These are phyloP conservation scores for Smittia sp. DNA, from an alignment of 2,888 invertebrate genomes.

Conservation along the genomic window DNA sequence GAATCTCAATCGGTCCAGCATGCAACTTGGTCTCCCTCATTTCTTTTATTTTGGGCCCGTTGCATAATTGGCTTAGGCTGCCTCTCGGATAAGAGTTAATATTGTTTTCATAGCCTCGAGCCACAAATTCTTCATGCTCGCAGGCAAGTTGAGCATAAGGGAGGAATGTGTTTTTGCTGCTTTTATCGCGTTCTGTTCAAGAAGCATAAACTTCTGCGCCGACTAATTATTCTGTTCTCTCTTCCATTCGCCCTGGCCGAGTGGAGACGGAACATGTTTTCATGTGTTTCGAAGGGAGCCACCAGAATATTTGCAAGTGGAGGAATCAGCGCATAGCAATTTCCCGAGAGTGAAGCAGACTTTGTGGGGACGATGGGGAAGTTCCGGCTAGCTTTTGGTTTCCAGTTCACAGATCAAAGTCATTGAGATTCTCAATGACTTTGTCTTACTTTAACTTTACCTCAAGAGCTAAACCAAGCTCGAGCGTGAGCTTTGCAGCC, in stretches of 20 bases:
- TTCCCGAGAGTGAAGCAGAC: too few relatives aligned
- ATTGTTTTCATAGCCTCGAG: conserved; percentile 41
- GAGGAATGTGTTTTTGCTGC: background rate
- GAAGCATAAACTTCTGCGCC: conserved; percentile 27
- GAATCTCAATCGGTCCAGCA: conserved; percentile 25
- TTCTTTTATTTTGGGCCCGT: background rate
- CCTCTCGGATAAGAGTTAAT: conserved; percentile 26
- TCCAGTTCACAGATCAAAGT: too few relatives aligned
- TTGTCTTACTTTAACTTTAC: too few relatives aligned
- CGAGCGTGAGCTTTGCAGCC: background rate
- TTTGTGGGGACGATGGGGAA: too few relatives aligned
- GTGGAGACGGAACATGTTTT: background rate
- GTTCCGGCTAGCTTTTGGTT: too few relatives aligned
- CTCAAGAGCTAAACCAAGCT: background rate
- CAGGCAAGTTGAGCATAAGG: conserved; percentile 38
- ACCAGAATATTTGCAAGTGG: too few relatives aligned
- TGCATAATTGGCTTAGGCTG: conserved; percentile 40
- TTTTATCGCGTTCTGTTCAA: background rate
- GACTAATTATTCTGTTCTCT: conserved; percentile 29
- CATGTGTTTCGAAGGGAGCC: too few relatives aligned
- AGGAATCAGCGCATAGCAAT: too few relatives aligned
- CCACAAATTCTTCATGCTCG: conserved; percentile 34
- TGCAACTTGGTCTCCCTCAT: conserved; percentile 37
- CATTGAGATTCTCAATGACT: too few relatives aligned
- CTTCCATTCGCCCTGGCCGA: background rate